Base-by-base conservation (phyloP, 2,888 invertebrate genomes). In the Euspilapteryx auroguttella region DNA sequence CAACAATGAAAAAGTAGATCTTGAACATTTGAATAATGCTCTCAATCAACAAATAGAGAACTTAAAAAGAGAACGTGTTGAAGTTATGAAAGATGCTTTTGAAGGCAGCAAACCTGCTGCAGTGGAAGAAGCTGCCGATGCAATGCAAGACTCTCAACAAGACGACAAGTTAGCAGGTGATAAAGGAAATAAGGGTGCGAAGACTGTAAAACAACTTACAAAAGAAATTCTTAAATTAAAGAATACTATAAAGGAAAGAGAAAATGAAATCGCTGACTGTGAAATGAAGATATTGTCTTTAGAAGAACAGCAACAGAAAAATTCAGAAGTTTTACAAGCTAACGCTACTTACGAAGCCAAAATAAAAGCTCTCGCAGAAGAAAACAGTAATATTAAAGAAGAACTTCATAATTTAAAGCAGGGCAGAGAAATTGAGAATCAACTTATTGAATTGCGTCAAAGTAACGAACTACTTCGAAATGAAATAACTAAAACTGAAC, bases 211-310 rank as follows among this genome's bases (percentile, higher is more conserved):
- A 42, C 76, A 77, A 42, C 44, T 75, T 26, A 78, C 77, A 5
- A 78, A 77, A 46, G 77, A 78, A 47, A 76, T 78, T 37, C 49
- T 78, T 2, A 71, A 77, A 45, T 41, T 78, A 14, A 78, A 78
- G 37, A 73, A 68, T 43, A 59, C 50, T 1, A 64, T 78, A 11
- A 78, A 78, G 48, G 75, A 78, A 35, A 66, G 71, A 36, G 81
- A 79, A 49, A 61, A 50, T 24, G 75, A 75, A 37, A 79, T 75
- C 36, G 75, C 55, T 10, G 75, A 75, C 37, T 73, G 69, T 37
- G 71, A 75, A 42, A 75, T 75, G 73, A 73, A 75, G 44, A 71
- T 75, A 42, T 42, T 75, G n/a, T 66, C 75, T 7, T 42, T 75
- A 24, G 73, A 75, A 49, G 75, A 75, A 44, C 66, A 63, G 26